These are phyloP conservation scores for Orestias chungarensis DNA, from an alignment of 2,797 vertebrate genomes.

Conservation along the genomic window DNA sequence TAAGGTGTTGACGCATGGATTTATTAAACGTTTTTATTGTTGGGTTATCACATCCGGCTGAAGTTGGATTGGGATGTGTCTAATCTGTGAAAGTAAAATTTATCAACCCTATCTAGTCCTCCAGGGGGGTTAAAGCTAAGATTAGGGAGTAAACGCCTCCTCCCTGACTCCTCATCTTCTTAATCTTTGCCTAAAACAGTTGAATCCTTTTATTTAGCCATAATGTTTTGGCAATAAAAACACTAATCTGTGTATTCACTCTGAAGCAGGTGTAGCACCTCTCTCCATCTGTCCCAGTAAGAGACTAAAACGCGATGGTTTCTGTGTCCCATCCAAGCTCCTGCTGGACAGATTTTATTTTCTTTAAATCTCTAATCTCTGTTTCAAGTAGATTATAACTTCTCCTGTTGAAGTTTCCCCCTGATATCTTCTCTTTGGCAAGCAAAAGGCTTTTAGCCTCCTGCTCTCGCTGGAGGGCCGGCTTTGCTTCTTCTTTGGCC, in stretches of 20 bases:
- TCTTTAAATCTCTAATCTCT: conserved; percentile 72
- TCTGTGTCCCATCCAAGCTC: conserved; percentile 28
- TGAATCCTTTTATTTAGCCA: conserved; percentile 13
- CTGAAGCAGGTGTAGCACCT: conserved; percentile 34
- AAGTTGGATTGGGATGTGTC: not conserved
- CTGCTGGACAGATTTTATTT: conserved; percentile 66
- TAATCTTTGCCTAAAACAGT: not conserved
- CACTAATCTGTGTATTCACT: conserved; percentile 25
- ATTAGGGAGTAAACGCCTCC: no score
- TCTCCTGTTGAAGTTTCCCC: conserved; percentile 33
- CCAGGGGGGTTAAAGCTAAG: no score
- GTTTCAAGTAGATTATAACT: conserved; percentile 71
- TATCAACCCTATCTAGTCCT: conserved; percentile 58
- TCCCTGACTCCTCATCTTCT: conserved; percentile 8
- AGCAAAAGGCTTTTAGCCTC: conserved; percentile 23
- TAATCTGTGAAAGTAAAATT: conserved; percentile 27
- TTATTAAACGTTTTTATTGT: conserved; percentile 6
- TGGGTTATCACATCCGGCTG: conserved; percentile 17
- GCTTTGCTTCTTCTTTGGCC: conserved; percentile 59
- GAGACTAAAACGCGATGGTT: conserved; percentile 37
- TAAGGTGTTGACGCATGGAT: conserved; percentile 4
- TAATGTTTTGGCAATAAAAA: conserved; percentile 22
- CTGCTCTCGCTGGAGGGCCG: conserved; percentile 16
- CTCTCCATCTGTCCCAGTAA: conserved; percentile 10
- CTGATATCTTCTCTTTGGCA: not conserved